Base-by-base conservation (phyloP, 2,888 invertebrate species). In the Silvanus unidentatus region DNA sequence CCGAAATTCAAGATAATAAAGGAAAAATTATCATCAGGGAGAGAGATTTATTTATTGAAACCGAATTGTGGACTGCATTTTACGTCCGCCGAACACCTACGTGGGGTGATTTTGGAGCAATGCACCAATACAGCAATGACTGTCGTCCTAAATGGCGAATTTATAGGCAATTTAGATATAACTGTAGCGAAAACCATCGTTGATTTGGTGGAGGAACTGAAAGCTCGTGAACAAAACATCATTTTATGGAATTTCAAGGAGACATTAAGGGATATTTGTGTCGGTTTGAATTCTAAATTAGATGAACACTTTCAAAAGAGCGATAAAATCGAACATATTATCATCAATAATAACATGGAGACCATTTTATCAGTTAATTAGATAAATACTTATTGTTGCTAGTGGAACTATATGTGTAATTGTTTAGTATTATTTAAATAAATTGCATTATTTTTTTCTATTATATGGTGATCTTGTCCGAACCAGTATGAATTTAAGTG, bases 71-170 rank as follows among this genome's bases (percentile, higher is more conserved):
- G 82, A 60, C 74, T 91, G 41, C 75, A 82, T 44, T 91, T 88
- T 73, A 86, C 90, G n/a, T 84, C 88, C 2, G 86, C 88, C 0
- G 89, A 88, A 72, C 83, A 79, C 72, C 75, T 91, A 58, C 70
- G 78, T 38, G 72, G 74, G 47, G 60, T 60, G 11, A 66, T 78
- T 41, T 68, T 77, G 45, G 63, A 63, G 11, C 59, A 62, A 14
- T 66, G 66, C 41, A 49, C 50, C n/a, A 48, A 46, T 1, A 49
- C 49, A 29, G 51, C 58, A n/a, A 53, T 57, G 8, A 54, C 62
- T 13, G 68, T 76, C 14, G 61, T 75, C 35, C 60, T 77, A 9
- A 71, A 78, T 58, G 76, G 81, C n/a, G 70, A 70, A 49, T 76
- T 76, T 54, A 72, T 82, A 22, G 72, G 70, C 42, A 74, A 73